phyloP scores from a whole-genome alignment of 1,140 invertebrate genomes.

The Belonocnema kinseyi region DNA sequence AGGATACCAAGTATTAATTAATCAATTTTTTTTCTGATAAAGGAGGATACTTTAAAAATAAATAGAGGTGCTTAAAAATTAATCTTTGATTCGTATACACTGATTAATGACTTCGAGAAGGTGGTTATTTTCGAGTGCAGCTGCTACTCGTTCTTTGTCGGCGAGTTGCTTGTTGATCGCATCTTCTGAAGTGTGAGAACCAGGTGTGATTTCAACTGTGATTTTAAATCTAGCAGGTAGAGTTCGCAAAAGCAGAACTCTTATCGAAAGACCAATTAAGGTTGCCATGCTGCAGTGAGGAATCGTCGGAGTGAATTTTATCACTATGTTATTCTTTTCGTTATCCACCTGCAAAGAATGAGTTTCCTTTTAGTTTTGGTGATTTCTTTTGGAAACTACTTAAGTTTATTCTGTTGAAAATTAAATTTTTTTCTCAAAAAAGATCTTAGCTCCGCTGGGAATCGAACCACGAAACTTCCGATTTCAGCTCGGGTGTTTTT shows the following conservation, averaged over 20 bases:
- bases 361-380: background rate
- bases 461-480: too few relatives aligned
- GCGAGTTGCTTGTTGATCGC: constrained; percentile 98
- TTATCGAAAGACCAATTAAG: constrained; percentile 92
- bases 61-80: background rate
- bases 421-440: too few relatives aligned
- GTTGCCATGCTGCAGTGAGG: constrained; percentile 99
- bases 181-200: constrained; percentile 92
- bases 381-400: background rate
- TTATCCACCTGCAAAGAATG: constrained; percentile 79
- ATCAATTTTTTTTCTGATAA: too few relatives aligned
- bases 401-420: background rate
- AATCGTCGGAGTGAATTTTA: constrained; percentile 98
- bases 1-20: too few relatives aligned
- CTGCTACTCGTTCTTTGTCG: constrained; percentile 98
- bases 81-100: constrained; percentile 79
- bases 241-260: constrained; percentile 91
- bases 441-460: too few relatives aligned
- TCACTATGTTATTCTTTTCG: constrained; percentile 81
- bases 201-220: constrained; percentile 92
- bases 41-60: too few relatives aligned
- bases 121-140: constrained; percentile 95
- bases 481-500: too few relatives aligned
- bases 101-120: constrained; percentile 96
- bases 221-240: constrained; percentile 93